phyloP scores from a whole-genome alignment of 37 sponge, comb jelly and placozoan species.

The Lycopodina hypogea region DNA sequence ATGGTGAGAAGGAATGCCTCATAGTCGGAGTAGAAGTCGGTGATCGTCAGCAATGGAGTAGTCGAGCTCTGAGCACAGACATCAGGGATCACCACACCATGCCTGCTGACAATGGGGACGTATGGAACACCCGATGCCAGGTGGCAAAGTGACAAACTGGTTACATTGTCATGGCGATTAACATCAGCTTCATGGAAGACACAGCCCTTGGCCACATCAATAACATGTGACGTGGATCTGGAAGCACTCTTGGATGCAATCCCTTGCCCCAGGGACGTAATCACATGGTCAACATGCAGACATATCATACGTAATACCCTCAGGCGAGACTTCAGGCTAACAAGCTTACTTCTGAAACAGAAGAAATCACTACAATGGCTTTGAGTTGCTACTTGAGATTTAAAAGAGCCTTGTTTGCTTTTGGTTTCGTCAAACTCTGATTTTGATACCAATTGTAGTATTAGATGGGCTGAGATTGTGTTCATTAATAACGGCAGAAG shows the following conservation, averaged over 20 bases:
- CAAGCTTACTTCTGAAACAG: slow-evolving; percentile 23
- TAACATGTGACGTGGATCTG: neutral
- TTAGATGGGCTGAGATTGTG: slow-evolving; percentile 10
- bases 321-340: neutral
- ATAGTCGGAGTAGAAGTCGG: neutral
- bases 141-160: neutral
- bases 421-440: neutral
- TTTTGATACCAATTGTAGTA: neutral
- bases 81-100: neutral
- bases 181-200: neutral
- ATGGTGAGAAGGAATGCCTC: neutral
- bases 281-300: neutral
- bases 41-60: too few species aligned
- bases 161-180: neutral
- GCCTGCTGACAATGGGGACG: neutral
- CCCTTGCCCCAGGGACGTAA: neutral
- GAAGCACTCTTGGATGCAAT: too few species aligned
- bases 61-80: too few species aligned
- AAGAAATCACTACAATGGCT: neutral
- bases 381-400: neutral
- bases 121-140: neutral
- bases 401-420: neutral
- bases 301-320: slow-evolving; percentile 9
- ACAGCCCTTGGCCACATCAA: neutral
- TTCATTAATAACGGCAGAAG: slow-evolving; percentile 24